Conservation (phyloP, 2,797 vertebrate species). For the Sebastes taczanowskii region DNA sequence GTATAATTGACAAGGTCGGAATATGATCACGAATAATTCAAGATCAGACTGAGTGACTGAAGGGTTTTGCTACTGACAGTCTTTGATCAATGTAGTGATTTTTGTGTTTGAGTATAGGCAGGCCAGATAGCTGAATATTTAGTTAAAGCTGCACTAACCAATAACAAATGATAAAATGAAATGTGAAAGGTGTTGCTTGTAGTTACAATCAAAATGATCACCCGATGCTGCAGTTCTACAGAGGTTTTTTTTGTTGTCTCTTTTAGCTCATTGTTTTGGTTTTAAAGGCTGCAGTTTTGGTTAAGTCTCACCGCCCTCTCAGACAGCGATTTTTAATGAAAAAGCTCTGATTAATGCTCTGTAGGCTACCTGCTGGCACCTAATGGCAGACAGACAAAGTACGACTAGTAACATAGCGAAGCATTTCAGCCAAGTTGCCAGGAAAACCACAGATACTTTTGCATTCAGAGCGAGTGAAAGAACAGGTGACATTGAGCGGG, state of each 20-base stretch:
- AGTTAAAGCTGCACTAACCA: neutral
- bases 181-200: neutral
- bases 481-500: neutral
- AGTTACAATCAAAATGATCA: neutral
- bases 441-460: neutral
- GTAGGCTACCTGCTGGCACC: neutral
- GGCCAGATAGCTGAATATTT: neutral
- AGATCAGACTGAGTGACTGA: neutral
- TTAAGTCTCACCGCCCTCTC: neutral
- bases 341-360: neutral
- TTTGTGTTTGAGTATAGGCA: neutral
- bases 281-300: neutral
- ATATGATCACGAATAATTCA: neutral
- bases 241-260: neutral
- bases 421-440: neutral
- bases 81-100: neutral
- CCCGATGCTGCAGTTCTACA: neutral
- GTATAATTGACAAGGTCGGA: neutral
- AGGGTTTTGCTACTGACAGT: neutral
- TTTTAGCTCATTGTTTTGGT: neutral
- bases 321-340: neutral
- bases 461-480: too few relatives aligned
- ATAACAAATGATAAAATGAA: neutral
- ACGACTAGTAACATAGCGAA: accelerated
- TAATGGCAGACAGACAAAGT: neutral